These are phyloP conservation scores for Trematomus loennbergii DNA, from an alignment of 2,113 vertebrate species.

Conservation along the genomic window DNA sequence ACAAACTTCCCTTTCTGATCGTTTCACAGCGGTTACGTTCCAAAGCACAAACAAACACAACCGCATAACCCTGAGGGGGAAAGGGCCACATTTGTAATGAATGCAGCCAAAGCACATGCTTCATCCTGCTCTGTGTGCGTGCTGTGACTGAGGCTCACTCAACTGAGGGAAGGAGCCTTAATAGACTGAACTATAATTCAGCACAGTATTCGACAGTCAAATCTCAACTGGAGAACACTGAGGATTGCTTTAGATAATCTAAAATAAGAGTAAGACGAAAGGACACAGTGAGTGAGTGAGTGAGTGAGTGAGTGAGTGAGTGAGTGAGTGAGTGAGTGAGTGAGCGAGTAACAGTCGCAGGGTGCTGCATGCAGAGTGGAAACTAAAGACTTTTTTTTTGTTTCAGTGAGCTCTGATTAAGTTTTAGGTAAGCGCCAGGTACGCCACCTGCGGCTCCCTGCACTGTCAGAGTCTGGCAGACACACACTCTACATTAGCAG, in stretches of 20 bases:
- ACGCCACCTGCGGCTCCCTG: conserved; percentile 26
- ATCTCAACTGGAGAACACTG: no score
- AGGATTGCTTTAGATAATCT: no score
- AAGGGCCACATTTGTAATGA: no score
- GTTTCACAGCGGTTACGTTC: no score
- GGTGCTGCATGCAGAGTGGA: conserved; percentile 9
- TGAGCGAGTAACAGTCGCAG: conserved; percentile 2
- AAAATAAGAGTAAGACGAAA: no score
- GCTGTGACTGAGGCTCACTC: neutral
- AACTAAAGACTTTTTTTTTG: neutral
- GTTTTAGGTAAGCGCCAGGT: conserved; percentile 19
- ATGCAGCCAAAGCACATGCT: no score
- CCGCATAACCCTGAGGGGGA: no score
- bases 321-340: neutral
- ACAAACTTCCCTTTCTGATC: no score
- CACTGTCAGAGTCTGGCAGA: conserved; percentile 31
- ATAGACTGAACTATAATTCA: neutral
- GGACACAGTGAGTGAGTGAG: neutral
- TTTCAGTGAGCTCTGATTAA: conserved; percentile 34
- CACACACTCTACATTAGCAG: conserved; percentile 4
- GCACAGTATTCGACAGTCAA: neutral
- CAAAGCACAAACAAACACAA: no score
- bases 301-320: no score
- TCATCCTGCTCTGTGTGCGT: no score
- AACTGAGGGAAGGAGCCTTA: neutral